Evolutionary conservation across 2,113 vertebrate species (phyloP).

Genomic region (Gnathonemus longibarbis): DNA sequence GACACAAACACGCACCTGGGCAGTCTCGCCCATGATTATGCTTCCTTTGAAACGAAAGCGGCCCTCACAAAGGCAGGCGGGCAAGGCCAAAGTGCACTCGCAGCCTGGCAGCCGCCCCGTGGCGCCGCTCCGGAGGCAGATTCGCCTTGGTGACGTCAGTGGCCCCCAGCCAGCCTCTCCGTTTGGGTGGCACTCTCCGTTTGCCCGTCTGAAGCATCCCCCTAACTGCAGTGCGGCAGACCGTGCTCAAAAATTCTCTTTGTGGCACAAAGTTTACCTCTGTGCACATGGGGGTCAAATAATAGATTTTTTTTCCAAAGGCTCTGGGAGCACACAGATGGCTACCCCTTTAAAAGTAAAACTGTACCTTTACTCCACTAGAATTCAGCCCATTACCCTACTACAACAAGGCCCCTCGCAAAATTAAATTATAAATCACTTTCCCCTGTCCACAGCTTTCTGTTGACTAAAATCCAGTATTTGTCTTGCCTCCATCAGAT

Average conservation of each 20-base stretch:
- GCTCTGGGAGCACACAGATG: slow-evolving; percentile 19
- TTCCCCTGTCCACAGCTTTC: slow-evolving; percentile 23
- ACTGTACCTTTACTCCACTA: slow-evolving; percentile 32
- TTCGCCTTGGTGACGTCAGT: slow-evolving; percentile 90
- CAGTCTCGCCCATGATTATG: slow-evolving; percentile 17
- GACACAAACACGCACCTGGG: slow-evolving; percentile 15
- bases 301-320: slow-evolving; percentile 25
- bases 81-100: slow-evolving; percentile 76
- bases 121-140: slow-evolving; percentile 75
- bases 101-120: slow-evolving; percentile 72
- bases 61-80: slow-evolving; percentile 50
- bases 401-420: slow-evolving; percentile 19
- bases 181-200: slow-evolving; percentile 77
- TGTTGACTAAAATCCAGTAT: slow-evolving; percentile 28
- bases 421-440: slow-evolving; percentile 38
- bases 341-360: slow-evolving; percentile 18
- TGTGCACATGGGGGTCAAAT: slow-evolving; percentile 60
- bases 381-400: slow-evolving; percentile 2
- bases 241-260: slow-evolving; percentile 79
- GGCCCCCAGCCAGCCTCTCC: slow-evolving; percentile 80
- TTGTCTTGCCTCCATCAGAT: slow-evolving; percentile 28
- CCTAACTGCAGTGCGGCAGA: slow-evolving; percentile 68
- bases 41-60: slow-evolving; percentile 11
- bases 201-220: slow-evolving; percentile 72
- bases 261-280: slow-evolving; percentile 78